phyloP scores from a whole-genome alignment of 2,888 invertebrate species.

The Apamea crenata region DNA sequence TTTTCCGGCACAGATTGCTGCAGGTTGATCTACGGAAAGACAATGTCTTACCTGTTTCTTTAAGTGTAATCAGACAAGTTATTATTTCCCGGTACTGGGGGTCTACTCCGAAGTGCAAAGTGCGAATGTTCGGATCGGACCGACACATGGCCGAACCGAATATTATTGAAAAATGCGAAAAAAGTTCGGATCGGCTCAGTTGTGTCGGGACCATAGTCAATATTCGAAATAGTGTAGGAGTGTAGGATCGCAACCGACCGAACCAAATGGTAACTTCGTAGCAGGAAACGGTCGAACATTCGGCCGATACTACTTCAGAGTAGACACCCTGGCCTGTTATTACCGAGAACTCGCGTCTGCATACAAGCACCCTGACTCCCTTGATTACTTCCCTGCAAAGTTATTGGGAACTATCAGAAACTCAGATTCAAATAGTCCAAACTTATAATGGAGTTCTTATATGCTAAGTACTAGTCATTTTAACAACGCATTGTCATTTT shows the following conservation, averaged over 20 bases:
- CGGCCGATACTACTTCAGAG: too few relatives aligned
- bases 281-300: too few relatives aligned
- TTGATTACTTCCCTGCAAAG: not conserved
- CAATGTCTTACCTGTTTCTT: not conserved
- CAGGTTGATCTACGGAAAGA: not conserved
- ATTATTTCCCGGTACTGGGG: not conserved
- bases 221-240: too few relatives aligned
- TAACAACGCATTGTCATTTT: slow-evolving; percentile 73
- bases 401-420: not conserved
- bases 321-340: too few relatives aligned
- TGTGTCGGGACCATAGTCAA: too few relatives aligned
- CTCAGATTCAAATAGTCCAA: slow-evolving; percentile 53
- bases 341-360: not conserved
- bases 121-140: too few relatives aligned
- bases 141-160: too few relatives aligned
- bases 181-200: too few relatives aligned
- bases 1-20: not conserved
- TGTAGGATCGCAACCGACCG: too few relatives aligned
- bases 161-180: too few relatives aligned
- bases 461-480: slow-evolving; percentile 82
- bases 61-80: not conserved
- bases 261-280: too few relatives aligned
- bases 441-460: slow-evolving; percentile 57
- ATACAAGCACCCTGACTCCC: not conserved
- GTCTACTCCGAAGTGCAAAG: too few relatives aligned